phyloP scores from a whole-genome alignment of 2,797 vertebrate species.

The Glyptemys insculpta region DNA sequence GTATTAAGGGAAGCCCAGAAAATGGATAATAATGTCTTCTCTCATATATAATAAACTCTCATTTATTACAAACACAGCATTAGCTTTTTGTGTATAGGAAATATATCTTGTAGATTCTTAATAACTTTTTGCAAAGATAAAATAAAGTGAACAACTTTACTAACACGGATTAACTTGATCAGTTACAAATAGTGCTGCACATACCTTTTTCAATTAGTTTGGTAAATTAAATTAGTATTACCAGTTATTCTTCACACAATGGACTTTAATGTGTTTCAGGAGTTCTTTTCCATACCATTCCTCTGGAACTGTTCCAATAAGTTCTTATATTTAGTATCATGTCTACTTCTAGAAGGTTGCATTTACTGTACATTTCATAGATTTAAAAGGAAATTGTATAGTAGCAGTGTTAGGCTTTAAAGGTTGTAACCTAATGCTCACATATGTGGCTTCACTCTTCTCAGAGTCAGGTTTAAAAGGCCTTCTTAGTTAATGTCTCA shows the following conservation, averaged over 20 bases:
- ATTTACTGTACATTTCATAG: neutral
- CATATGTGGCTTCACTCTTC: conserved; percentile 12
- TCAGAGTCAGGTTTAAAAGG: conserved; percentile 32
- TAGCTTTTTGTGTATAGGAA: neutral
- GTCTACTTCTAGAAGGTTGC: conserved; percentile 5
- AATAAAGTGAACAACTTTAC: neutral
- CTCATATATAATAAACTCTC: neutral
- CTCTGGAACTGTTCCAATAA: conserved; percentile 7
- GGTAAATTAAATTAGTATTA: conserved; percentile 7
- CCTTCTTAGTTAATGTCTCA: conserved; percentile 33
- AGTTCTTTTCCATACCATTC: neutral
- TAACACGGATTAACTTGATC: neutral
- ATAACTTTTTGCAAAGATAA: conserved; percentile 8
- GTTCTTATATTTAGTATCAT: neutral
- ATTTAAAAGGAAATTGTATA: conserved; percentile 1
- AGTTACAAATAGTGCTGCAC: neutral
- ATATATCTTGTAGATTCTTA: neutral
- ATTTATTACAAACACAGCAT: neutral
- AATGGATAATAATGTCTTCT: neutral
- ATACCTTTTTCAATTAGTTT: neutral
- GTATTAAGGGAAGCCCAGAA: neutral
- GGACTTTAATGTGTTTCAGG: neutral
- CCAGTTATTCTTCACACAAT: neutral
- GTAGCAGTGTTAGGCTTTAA: neutral
- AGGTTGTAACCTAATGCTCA: neutral